Conservation (phyloP, 2,113 vertebrate species). For the Prochilodus magdalenae region DNA sequence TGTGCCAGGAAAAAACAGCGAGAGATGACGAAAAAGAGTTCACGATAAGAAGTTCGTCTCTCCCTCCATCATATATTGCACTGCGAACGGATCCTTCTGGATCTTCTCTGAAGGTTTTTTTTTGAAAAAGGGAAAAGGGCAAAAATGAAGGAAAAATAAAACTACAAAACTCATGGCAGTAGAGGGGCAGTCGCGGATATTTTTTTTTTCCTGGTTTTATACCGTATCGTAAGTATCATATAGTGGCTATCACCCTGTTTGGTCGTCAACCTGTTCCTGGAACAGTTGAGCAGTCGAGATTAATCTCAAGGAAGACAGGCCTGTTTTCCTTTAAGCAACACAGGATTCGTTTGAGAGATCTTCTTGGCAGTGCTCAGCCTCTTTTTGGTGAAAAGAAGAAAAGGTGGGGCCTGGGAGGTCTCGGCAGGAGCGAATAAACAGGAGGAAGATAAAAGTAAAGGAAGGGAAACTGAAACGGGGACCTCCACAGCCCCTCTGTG, state of each 20-base stretch:
- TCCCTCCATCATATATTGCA: constrained; percentile 51
- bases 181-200: not conserved
- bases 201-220: not conserved
- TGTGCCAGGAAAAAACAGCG: constrained; percentile 62
- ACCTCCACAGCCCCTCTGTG: constrained; percentile 16
- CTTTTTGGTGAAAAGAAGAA: constrained; percentile 43
- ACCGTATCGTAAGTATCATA: not conserved
- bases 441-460: constrained; percentile 7
- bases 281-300: constrained; percentile 31
- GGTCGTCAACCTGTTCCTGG: not conserved
- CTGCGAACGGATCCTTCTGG: constrained; percentile 33
- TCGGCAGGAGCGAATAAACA: constrained; percentile 2
- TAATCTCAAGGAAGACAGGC: constrained; percentile 43
- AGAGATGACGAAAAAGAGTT: constrained; percentile 53
- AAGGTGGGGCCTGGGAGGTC: constrained; percentile 14
- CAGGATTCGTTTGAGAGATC: constrained; percentile 7
- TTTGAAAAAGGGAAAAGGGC: not conserved
- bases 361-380: constrained; percentile 57
- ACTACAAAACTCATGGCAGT: constrained; percentile 31
- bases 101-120: constrained; percentile 21
- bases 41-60: constrained; percentile 31
- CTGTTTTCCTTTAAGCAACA: constrained; percentile 32
- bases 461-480: not conserved
- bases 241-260: constrained; percentile 24
- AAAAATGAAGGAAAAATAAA: not conserved